Conservation (phyloP, 2,113 vertebrate species). For the Paradisaea rubra region DNA sequence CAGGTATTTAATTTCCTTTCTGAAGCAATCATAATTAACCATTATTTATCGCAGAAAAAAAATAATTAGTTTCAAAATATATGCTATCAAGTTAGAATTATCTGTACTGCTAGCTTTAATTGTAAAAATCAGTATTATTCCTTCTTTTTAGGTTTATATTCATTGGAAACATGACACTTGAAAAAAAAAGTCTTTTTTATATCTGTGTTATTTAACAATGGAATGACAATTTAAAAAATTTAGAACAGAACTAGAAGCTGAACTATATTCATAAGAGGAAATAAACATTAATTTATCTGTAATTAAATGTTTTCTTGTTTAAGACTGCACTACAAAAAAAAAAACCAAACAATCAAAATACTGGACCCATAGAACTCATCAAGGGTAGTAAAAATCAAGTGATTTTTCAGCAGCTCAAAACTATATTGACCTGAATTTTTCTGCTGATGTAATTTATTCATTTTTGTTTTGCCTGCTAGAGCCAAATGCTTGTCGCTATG, state of each 20-base stretch:
- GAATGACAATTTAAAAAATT: background rate
- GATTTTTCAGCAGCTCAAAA: background rate
- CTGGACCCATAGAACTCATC: background rate
- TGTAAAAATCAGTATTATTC: background rate
- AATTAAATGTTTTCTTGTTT: background rate
- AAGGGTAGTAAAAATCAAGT: background rate
- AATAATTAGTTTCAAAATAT: background rate
- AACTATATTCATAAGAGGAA: background rate
- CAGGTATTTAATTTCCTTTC: background rate
- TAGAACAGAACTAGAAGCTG: background rate
- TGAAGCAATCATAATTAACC: background rate
- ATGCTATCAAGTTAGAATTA: background rate
- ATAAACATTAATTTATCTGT: background rate
- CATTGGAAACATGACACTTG: background rate
- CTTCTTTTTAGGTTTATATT: background rate
- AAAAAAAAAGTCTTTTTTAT: background rate
- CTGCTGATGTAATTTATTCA: background rate
- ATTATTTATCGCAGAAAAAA: background rate
- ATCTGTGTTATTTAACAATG: background rate
- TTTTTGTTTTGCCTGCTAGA: background rate
- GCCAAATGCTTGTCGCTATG: background rate
- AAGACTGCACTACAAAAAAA: background rate
- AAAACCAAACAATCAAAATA: background rate
- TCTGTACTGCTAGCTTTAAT: background rate
- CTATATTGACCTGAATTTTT: background rate